Base-by-base conservation (phyloP, 2,113 vertebrate genomes). In the Bufo bufo region DNA sequence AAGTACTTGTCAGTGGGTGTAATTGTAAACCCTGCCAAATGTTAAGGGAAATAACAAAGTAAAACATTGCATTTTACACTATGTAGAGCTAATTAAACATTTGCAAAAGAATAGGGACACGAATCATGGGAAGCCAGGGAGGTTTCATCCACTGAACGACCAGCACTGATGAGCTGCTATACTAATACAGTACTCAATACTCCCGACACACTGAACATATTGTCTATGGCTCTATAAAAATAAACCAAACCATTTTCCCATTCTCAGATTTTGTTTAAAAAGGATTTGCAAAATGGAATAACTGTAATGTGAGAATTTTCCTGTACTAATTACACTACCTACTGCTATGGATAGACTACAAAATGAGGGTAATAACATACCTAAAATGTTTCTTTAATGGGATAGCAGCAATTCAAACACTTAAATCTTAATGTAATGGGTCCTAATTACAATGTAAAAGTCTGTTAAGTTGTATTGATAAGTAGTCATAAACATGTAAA, bases 191-290 rank as follows among this genome's bases (percentile, higher is more conserved):
- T 7, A 20, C 74, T 49, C 47, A 54, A 47, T 54, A 78, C 75
- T 54, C 20, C 11, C 9, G 75, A 4, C 2, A 54, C 11, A 13
- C 10, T 23, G 75, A 78, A 54, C 50, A 54, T 50, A 78, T 78
- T 78, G 47, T 54, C 17, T 78, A 54, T 78, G 75, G 75, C 49
- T 78, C 50, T 52, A 78, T 78, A 78, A 78, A 54, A 19, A n/a
- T 54, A 78, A 78, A 78, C 49, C 20, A 47, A 4, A 3, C 20
- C 5, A n/a, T 4, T 78, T 78, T 54, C 75, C 16, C 12, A 47
- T 54, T 23, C 19, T 54, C 11, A 23, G 50, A 77, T 16, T 7
- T 77, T 61, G 3, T 61, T 50, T 49, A 7, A 49, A 20, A 77
- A 77, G 33, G 16, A 50, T 77, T 78, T 78, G 20, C 17, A 78